phyloP scores from a whole-genome alignment of 2,797 vertebrate species.

The Geotrypetes seraphini region DNA sequence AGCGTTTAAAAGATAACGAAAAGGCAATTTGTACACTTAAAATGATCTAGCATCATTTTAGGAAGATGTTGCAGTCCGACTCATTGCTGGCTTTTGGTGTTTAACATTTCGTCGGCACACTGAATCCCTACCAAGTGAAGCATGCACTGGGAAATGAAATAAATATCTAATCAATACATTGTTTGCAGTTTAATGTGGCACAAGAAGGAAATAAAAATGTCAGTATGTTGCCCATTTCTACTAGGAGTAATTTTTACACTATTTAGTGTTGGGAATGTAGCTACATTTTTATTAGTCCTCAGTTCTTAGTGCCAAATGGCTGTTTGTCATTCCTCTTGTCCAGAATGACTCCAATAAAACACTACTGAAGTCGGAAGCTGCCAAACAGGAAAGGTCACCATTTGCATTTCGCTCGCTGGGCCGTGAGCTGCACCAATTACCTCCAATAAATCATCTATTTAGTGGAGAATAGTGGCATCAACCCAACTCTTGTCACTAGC shows the following conservation, averaged over 20 bases:
- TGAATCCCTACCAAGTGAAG: no score
- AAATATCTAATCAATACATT: no score
- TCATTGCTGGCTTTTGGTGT: no score
- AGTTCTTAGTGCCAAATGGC: no score
- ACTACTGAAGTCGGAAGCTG: not conserved
- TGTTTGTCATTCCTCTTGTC: not conserved
- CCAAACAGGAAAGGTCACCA: constrained; percentile 10
- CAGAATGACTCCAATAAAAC: constrained; percentile 3
- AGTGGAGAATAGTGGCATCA: no score
- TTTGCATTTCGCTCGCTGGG: not conserved
- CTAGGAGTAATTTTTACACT: not conserved
- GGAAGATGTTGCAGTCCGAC: no score
- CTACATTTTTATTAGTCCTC: not conserved
- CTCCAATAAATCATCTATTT: not conserved
- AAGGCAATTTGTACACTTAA: no score
- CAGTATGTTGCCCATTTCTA: not conserved
- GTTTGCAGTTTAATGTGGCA: not conserved
- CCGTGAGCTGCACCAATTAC: not conserved
- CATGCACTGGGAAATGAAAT: no score
- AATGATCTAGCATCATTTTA: no score
- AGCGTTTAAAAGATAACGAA: no score
- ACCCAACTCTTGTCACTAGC: no score
- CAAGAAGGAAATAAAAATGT: not conserved
- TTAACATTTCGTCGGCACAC: no score
- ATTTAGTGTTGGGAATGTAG: not conserved